These are phyloP conservation scores for Amphiprion clarkii DNA, from an alignment of 2,797 vertebrate species.

Conservation along the genomic window DNA sequence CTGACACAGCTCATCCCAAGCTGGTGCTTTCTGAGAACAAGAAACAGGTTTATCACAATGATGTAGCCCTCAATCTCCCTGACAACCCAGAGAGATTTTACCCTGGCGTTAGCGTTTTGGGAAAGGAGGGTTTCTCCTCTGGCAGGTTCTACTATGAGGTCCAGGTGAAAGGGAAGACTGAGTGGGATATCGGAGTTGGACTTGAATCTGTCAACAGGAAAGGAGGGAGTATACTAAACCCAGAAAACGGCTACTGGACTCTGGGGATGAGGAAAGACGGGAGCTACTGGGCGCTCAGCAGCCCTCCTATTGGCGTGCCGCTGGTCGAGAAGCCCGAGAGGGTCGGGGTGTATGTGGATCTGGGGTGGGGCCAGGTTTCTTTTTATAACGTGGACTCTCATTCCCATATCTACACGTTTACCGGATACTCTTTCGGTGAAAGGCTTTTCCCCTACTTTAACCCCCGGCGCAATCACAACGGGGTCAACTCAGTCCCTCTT, in stretches of 20 bases:
- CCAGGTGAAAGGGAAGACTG: constrained; percentile 78
- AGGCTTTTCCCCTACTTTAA: constrained; percentile 78
- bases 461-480: constrained; percentile 74
- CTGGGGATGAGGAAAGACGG: constrained; percentile 69
- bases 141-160: constrained; percentile 83
- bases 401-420: constrained; percentile 81
- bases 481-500: constrained; percentile 77
- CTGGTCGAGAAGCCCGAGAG: constrained; percentile 64
- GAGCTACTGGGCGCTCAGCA: constrained; percentile 76
- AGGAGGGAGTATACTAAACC: constrained; percentile 70
- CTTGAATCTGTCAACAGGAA: constrained; percentile 78
- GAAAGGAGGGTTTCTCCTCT: constrained; percentile 73
- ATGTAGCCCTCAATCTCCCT: constrained; percentile 47
- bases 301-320: constrained; percentile 63
- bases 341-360: constrained; percentile 80
- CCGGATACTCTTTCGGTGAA: constrained; percentile 71
- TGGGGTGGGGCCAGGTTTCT: constrained; percentile 79
- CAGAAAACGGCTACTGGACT: constrained; percentile 79
- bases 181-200: constrained; percentile 81
- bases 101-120: constrained; percentile 76
- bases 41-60: constrained; percentile 73
- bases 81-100: constrained; percentile 78
- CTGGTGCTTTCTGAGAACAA: constrained; percentile 74
- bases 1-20: constrained; percentile 78
- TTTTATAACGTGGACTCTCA: constrained; percentile 76